Conservation (phyloP, 2,888 invertebrate genomes). For the Venustoraphidia nigricollis region DNA sequence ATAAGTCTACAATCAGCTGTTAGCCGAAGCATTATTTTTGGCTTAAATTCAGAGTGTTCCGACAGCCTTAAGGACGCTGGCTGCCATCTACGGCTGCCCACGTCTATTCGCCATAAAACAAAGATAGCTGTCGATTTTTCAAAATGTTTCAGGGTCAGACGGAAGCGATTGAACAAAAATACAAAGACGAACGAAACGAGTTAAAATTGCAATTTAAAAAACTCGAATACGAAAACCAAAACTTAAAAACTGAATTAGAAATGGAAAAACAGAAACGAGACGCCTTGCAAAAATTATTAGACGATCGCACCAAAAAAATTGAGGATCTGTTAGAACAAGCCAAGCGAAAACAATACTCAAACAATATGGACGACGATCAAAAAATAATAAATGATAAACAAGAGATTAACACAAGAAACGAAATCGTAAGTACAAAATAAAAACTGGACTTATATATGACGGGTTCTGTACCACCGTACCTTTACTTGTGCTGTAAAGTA, state of each 20-base stretch:
- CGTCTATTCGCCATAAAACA: background rate
- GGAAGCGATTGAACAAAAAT: background rate
- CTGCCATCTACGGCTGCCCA: too few relatives aligned
- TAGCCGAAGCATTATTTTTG: too few relatives aligned
- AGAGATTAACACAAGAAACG: background rate
- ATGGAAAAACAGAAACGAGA: slow-evolving; percentile 35
- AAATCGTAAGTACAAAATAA: too few relatives aligned
- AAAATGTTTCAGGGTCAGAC: background rate
- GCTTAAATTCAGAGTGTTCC: too few relatives aligned
- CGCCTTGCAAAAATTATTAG: slow-evolving; percentile 30
- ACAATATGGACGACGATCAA: slow-evolving; percentile 29
- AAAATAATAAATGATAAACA: background rate
- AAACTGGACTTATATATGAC: too few relatives aligned
- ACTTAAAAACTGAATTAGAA: slow-evolving; percentile 21
- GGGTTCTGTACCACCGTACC: too few relatives aligned
- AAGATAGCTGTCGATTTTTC: background rate
- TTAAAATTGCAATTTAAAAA: slow-evolving; percentile 20
- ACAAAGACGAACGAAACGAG: slow-evolving; percentile 13
- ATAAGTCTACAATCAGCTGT: too few relatives aligned
- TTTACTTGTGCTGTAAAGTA: too few relatives aligned
- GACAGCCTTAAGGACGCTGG: too few relatives aligned
- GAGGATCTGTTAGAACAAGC: slow-evolving; percentile 32
- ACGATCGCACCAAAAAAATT: slow-evolving; percentile 32
- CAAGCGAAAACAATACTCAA: slow-evolving; percentile 31
- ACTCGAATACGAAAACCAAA: slow-evolving; percentile 22